Conservation (phyloP, 2,797 vertebrate genomes). For the Scolopax bukidnonensis region DNA sequence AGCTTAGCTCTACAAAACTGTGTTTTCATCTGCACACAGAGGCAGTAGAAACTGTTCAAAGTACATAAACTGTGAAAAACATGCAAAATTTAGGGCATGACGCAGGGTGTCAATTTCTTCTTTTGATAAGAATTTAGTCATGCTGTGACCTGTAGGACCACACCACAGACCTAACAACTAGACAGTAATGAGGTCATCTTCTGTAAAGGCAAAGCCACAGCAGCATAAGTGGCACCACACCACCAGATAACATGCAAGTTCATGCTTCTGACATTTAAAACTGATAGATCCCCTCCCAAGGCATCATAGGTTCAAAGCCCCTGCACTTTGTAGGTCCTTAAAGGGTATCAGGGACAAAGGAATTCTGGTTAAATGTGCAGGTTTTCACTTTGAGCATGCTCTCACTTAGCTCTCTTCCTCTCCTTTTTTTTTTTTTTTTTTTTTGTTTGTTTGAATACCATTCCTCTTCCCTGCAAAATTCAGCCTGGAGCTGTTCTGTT, state of each 20-base stretch:
- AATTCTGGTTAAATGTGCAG: background rate
- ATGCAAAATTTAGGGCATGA: background rate
- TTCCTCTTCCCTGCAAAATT: background rate
- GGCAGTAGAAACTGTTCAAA: background rate
- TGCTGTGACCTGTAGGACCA: background rate
- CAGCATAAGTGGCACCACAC: background rate
- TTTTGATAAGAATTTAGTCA: background rate
- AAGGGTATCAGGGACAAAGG: accelerated
- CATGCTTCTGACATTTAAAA: background rate
- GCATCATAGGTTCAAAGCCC: background rate
- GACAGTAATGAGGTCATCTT: background rate
- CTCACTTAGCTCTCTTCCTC: background rate
- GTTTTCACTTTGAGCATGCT: background rate
- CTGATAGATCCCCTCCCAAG: background rate
- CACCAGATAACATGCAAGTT: background rate
- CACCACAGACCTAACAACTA: background rate
- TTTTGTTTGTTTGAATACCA: background rate
- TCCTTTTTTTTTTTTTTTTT: background rate
- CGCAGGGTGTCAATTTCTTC: background rate
- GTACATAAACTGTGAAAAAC: background rate
- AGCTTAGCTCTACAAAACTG: background rate
- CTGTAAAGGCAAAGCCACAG: background rate
- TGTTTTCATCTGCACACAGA: background rate
- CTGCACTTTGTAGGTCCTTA: background rate
- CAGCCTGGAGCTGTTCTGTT: background rate